Conservation (phyloP, 2,113 vertebrate species). For the Serilophus lunatus region DNA sequence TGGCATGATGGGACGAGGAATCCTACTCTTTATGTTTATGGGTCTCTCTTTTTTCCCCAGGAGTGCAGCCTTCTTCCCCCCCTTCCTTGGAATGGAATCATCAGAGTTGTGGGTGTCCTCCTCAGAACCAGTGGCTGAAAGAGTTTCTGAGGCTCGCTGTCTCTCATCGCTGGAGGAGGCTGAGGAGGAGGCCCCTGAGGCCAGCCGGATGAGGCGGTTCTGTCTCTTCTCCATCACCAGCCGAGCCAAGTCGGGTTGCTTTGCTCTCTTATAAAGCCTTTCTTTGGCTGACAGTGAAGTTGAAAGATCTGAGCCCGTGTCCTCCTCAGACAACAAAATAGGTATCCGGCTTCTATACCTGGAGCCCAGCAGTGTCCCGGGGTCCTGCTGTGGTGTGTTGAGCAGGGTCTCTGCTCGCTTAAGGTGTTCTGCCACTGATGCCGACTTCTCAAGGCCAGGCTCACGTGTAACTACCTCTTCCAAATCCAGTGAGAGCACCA, state of each 20-base stretch:
- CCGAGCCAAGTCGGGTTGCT: conserved; percentile 82
- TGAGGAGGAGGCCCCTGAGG: conserved; percentile 85
- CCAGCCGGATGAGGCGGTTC: conserved; percentile 78
- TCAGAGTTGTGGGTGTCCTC: conserved; percentile 87
- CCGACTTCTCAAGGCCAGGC: conserved; percentile 3
- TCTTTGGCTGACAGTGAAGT: conserved; percentile 75
- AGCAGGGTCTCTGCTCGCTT: conserved; percentile 4
- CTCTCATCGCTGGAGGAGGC: conserved; percentile 87
- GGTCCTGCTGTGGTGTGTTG: not conserved
- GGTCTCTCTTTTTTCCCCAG: conserved; percentile 66
- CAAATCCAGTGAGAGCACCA: not conserved
- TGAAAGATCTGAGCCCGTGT: conserved; percentile 83
- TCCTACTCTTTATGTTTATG: conserved; percentile 78
- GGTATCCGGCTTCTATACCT: conserved; percentile 87
- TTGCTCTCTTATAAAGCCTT: conserved; percentile 74
- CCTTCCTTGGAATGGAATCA: conserved; percentile 74
- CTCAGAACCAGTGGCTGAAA: conserved; percentile 87
- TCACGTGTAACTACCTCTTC: conserved; percentile 44
- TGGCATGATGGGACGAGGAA: conserved; percentile 83
- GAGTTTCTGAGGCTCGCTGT: conserved; percentile 80
- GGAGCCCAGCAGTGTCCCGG: conserved; percentile 30
- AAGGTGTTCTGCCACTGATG: not conserved
- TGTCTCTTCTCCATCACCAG: conserved; percentile 88
- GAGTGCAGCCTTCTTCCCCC: conserved; percentile 22
- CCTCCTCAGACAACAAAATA: conserved; percentile 86